Evolutionary conservation across 2,797 vertebrate genomes (phyloP), one percentile per base, ranked within the genome.

Genomic region (Remorina albescens): DNA sequence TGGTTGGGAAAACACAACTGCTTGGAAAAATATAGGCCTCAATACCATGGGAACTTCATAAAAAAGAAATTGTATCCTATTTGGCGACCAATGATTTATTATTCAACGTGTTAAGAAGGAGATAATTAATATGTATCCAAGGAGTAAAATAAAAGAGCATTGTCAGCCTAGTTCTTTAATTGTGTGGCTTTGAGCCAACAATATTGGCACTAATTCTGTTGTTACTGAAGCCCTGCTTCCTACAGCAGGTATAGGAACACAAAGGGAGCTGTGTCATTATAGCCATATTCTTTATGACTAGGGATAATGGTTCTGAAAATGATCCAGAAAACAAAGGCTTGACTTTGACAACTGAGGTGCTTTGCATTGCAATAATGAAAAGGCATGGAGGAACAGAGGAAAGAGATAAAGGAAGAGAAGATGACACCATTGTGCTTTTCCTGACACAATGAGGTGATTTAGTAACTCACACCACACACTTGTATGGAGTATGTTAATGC

Each of bases 281-380:
- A 80, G 80, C 83, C 82, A 80, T 73, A 67, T 74, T 90, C 88
- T 91, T 91, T 91, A 88, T 89, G 74, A 44, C 28, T 67, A 37
- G 47, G 70, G 72, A 93, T 84, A 92, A 91, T 88, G 66, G 78
- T 66, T 88, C 74, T 74, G 88, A 90, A 92, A 89, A 77, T 51
- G 81, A 91, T 87, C 87, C 76, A 44, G 74, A 84, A 89, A 86
- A 91, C 85, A 92, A 91, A 88, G 76, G 77, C 63, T 71, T 72
- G 68, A 82, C 82, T 87, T 87, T 81, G 83, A 88, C 88, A 79
- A 75, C 67, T 54, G 76, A 86, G 84, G 69, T 80, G 71, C 78
- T 85, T 77, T 59, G 66, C 76, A 51, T 85, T n/a, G 64, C 78
- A 73, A 64, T 84, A 86, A 81, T 80, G 80, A 77, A 70, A 71